Percentiles rank a stretch among this genome's conserved stretches.
Conservation (phyloP, 2,888 invertebrate species). For the Thalpophila matura region DNA sequence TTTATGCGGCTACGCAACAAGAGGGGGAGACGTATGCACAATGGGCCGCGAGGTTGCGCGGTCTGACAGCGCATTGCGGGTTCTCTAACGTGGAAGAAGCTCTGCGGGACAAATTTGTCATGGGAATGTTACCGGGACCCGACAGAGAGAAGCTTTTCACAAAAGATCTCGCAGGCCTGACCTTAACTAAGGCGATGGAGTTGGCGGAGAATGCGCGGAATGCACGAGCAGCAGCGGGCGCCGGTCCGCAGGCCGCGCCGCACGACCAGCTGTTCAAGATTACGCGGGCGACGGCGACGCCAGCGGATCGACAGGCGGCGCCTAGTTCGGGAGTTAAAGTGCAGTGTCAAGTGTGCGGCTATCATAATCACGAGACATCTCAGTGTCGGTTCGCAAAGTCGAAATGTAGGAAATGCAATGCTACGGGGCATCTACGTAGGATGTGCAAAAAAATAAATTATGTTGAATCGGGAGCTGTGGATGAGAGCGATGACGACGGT, state of each 20-base stretch:
- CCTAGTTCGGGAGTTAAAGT: background rate
- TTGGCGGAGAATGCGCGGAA: slow-evolving; percentile 56
- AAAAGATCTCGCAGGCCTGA: slow-evolving; percentile 52
- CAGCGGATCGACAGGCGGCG: background rate
- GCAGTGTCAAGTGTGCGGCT: too few species aligned
- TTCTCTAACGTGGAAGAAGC: slow-evolving; percentile 56
- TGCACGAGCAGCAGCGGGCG: slow-evolving; percentile 28
- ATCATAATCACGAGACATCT: too few species aligned
- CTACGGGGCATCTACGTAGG: slow-evolving; percentile 7
- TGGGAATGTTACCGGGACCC: too few species aligned
- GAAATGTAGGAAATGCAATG: slow-evolving; percentile 9
- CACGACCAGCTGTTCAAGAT: background rate
- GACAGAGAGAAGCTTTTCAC: slow-evolving; percentile 40
- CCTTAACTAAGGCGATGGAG: background rate
- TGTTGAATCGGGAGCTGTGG: background rate
- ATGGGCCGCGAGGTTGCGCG: slow-evolving; percentile 59
- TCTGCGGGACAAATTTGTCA: slow-evolving; percentile 54
- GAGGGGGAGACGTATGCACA: slow-evolving; percentile 54
- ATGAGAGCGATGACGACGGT: slow-evolving; percentile 13
- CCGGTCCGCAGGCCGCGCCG: background rate
- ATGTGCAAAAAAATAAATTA: background rate
- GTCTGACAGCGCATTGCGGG: slow-evolving; percentile 51
- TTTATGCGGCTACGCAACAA: slow-evolving; percentile 59
- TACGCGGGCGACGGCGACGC: background rate
- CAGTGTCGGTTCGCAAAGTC: slow-evolving; percentile 12